Conservation (phyloP, 2,797 vertebrate species). For the Lophotriccus pileatus region DNA sequence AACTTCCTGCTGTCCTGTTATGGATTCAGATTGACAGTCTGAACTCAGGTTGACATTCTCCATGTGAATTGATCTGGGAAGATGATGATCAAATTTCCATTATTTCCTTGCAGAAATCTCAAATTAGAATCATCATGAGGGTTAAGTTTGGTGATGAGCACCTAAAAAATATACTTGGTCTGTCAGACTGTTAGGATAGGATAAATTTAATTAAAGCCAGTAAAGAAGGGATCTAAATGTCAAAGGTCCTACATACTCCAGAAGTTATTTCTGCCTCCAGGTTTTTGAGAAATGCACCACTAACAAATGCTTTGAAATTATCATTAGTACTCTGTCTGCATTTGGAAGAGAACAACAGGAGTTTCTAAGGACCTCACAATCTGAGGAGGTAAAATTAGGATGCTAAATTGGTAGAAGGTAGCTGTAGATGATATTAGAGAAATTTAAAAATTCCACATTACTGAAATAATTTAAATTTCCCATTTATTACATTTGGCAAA, state of each 20-base stretch:
- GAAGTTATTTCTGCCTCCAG: neutral
- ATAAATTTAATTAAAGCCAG: neutral
- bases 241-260: neutral
- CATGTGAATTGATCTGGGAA: neutral
- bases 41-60: neutral
- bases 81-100: neutral
- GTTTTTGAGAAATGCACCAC: neutral
- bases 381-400: neutral
- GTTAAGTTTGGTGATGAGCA: neutral
- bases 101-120: neutral
- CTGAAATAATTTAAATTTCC: neutral
- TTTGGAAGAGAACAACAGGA: neutral
- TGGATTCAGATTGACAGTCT: neutral
- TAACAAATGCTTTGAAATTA: neutral
- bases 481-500: neutral
- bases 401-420: neutral
- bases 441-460: neutral
- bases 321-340: neutral
- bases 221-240: neutral
- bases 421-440: neutral
- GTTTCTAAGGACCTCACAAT: neutral
- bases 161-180: neutral
- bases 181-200: neutral
- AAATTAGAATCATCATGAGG: neutral
- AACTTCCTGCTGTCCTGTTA: neutral